Base-by-base conservation (phyloP, 2,113 vertebrate species). In the Sus scrofa region DNA sequence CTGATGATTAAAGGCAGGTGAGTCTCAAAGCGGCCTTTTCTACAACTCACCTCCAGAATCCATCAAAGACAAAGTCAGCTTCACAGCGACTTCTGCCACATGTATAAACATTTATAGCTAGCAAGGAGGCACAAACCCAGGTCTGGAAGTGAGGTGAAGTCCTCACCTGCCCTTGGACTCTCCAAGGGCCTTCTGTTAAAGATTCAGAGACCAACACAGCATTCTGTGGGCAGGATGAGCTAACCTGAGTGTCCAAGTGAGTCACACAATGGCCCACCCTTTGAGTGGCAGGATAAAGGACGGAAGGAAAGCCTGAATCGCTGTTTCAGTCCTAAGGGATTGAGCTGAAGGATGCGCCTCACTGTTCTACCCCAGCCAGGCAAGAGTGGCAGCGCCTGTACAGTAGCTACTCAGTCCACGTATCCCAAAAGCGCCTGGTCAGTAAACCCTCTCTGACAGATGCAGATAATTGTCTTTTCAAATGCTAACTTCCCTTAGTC, bases 11-110 rank as follows among this genome's bases (percentile, higher is more conserved):
- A 86, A 92, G 54, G 8, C 4, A 11, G 3, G 15, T 62, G 27
- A 67, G 20, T 70, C 62, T 54, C n/a, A 86, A 77, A 91, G 37
- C 32, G 2, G 50, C 39, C 62, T 83, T 65, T 19, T 58, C 37
- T 65, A 58, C 27, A 88, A 68, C 44, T 83, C 50, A 37, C 63
- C 65, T 52, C 22, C 1, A 65, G 62, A 82, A 20, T 27, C 63
- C 2, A 1, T 52, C 10, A 79, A 89, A 86, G 34, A 39, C 10
- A 79, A 89, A 86, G 34, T 67, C 58, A 54, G 18, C 27, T 81
- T 93, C 67, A 68, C 19, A 82, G 6, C 79, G 44, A 86, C 44
- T 94, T 97, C 52, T 63, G 30, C 34, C 84, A 86, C 3, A 39
- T 30, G 15, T 75, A 14, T 39, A 77, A 92, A 73, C 30, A 95